Evolutionary conservation across 1,140 invertebrate species (phyloP).

Genomic region (Plectus sambesii): DNA sequence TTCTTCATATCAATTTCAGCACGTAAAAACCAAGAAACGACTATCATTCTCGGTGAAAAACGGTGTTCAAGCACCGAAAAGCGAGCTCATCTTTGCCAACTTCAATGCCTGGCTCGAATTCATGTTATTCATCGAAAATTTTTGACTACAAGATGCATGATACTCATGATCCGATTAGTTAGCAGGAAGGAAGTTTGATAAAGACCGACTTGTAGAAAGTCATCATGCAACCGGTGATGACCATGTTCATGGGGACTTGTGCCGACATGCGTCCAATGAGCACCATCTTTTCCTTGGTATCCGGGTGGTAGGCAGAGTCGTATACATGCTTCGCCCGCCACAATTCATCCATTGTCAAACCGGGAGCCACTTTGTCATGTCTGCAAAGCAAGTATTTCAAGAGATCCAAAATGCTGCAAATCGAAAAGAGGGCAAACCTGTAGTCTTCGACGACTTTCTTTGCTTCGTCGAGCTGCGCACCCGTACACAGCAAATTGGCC

Average conservation of each 20-base stretch:
- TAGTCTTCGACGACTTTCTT: conserved; percentile 63
- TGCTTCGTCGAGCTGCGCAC: conserved; percentile 61
- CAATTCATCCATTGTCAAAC: conserved; percentile 64
- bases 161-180: too few species aligned
- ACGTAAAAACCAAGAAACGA: too few species aligned
- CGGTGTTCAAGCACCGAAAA: conserved; percentile 15
- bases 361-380: conserved; percentile 58
- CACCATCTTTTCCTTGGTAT: conserved; percentile 88
- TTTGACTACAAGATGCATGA: too few species aligned
- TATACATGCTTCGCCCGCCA: conserved; percentile 84
- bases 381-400: conserved; percentile 49
- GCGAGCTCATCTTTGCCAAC: too few species aligned
- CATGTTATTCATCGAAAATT: too few species aligned
- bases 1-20: too few species aligned
- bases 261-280: conserved; percentile 93
- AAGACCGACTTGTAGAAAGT: conserved; percentile 79
- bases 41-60: conserved; percentile 13
- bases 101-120: too few species aligned
- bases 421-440: conserved; percentile 51
- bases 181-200: not conserved
- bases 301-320: conserved; percentile 93
- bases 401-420: conserved; percentile 8
- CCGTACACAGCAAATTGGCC: conserved; percentile 64
- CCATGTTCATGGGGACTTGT: conserved; percentile 92
- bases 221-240: conserved; percentile 90